These are phyloP conservation scores for Rhaphigaster nebulosa DNA, from an alignment of 2,888 invertebrate genomes.

Conservation along the genomic window DNA sequence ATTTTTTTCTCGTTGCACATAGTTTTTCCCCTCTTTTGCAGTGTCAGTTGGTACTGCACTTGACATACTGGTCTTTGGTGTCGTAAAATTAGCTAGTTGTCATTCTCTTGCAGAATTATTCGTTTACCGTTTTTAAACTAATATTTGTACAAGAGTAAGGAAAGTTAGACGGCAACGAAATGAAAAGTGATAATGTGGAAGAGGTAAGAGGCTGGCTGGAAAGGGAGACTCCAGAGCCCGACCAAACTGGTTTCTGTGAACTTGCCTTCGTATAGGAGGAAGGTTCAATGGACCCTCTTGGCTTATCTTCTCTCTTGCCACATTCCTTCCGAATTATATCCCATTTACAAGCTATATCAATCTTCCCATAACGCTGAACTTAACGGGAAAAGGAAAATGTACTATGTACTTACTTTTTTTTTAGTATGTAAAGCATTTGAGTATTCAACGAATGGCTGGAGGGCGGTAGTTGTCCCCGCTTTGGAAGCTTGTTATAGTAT, in stretches of 20 bases:
- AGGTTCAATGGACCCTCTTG: conserved; percentile 33
- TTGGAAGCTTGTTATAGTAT: background rate
- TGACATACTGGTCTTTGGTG: background rate
- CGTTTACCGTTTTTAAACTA: background rate
- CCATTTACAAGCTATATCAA: conserved; percentile 2
- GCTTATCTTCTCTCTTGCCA: conserved; percentile 1
- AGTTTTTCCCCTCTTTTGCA: background rate
- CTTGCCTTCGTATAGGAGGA: conserved; percentile 34
- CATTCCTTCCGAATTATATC: conserved; percentile 21
- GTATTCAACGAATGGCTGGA: background rate
- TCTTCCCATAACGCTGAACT: background rate
- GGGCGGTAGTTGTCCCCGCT: too few species aligned
- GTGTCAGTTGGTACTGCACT: background rate
- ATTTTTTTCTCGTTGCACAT: too few species aligned
- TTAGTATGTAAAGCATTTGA: background rate
- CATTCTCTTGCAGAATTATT: background rate
- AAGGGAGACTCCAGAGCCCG: background rate
- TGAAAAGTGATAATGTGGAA: conserved; percentile 40
- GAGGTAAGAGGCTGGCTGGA: too few species aligned
- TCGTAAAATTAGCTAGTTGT: background rate
- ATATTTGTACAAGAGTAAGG: background rate
- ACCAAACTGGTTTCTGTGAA: conserved; percentile 22
- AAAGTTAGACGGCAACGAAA: background rate
- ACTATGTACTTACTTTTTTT: background rate
- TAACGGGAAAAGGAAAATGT: conserved; percentile 15